Conservation (phyloP, 2,113 vertebrate genomes). For the Dipodomys spectabilis region DNA sequence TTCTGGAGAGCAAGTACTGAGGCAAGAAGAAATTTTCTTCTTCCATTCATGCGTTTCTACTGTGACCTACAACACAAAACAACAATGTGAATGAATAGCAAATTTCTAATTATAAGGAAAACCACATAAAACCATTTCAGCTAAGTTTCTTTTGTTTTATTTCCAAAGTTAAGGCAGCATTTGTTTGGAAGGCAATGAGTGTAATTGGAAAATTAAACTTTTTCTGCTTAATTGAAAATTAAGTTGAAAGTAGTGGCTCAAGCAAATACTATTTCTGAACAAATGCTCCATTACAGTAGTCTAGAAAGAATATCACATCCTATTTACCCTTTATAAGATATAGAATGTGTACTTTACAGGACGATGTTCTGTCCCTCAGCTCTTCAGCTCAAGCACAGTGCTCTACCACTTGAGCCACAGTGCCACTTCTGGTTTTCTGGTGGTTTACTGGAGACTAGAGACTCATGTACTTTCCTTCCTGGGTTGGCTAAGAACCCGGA, state of each 20-base stretch:
- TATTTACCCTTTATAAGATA: not conserved
- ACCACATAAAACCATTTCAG: too few species aligned
- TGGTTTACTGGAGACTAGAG: too few species aligned
- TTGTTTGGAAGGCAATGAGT: not conserved
- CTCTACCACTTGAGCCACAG: too few species aligned
- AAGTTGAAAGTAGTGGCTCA: conserved; percentile 1
- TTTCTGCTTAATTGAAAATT: conserved; percentile 43
- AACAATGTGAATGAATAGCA: not conserved
- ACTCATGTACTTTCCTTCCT: too few species aligned
- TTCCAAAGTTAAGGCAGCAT: not conserved
- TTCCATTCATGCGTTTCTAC: conserved; percentile 82
- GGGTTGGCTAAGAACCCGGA: too few species aligned
- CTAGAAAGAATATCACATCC: not conserved
- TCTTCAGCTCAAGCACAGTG: too few species aligned
- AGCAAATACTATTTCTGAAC: conserved; percentile 4
- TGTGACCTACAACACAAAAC: conserved; percentile 58
- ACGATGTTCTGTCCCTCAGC: too few species aligned
- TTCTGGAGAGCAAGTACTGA: conserved; percentile 89
- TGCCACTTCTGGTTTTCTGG: too few species aligned
- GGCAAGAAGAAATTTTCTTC: conserved; percentile 84
- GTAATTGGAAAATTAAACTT: not conserved
- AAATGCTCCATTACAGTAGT: conserved; percentile 12
- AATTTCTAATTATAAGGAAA: conserved; percentile 36
- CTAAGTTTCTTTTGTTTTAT: too few species aligned
- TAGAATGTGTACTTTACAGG: not conserved